A percentile compares a stretch with the other conserved stretches of the same genome.
phyloP scores from a whole-genome alignment of 2,113 vertebrate genomes.

The Mirounga angustirostris region DNA sequence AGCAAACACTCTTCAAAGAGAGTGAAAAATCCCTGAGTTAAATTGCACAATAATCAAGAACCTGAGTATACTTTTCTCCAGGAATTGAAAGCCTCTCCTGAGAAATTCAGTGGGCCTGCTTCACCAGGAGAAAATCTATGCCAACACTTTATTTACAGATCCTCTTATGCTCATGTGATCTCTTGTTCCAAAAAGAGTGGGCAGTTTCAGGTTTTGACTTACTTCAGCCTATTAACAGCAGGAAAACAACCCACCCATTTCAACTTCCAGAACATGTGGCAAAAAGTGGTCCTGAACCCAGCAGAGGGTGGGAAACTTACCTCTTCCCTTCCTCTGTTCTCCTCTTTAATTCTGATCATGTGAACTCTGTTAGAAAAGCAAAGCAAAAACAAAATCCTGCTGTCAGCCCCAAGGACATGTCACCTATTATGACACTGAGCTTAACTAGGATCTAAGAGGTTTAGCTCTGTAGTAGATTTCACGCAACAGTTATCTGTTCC shows the following conservation, averaged over 20 bases:
- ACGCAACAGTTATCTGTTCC: not conserved
- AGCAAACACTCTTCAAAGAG: conserved; percentile 42
- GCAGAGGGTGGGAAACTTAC: not conserved
- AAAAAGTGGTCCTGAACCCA: not conserved
- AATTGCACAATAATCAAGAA: conserved; percentile 31
- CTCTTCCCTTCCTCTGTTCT: not conserved
- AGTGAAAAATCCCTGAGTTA: not conserved
- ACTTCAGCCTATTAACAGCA: not conserved
- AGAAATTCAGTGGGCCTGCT: conserved; percentile 16
- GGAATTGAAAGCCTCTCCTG: not conserved
- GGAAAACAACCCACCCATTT: not conserved
- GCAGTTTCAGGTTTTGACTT: not conserved
- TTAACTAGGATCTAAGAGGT: conserved; percentile 11
- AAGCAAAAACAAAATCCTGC: not conserved
- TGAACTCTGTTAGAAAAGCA: not conserved
- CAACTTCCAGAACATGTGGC: not conserved
- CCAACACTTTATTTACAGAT: not conserved
- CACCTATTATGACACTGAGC: not conserved
- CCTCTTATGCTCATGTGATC: not conserved
- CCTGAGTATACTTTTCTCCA: not conserved
- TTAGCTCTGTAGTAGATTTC: not conserved
- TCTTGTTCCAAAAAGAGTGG: not conserved
- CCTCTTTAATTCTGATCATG: not conserved
- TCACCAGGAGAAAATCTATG: not conserved
- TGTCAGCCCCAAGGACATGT: not conserved